Evolutionary conservation across 2,888 invertebrate genomes (phyloP), one percentile per base, ranked within the genome.

Genomic region (Hermaeophaga mercurialis): DNA sequence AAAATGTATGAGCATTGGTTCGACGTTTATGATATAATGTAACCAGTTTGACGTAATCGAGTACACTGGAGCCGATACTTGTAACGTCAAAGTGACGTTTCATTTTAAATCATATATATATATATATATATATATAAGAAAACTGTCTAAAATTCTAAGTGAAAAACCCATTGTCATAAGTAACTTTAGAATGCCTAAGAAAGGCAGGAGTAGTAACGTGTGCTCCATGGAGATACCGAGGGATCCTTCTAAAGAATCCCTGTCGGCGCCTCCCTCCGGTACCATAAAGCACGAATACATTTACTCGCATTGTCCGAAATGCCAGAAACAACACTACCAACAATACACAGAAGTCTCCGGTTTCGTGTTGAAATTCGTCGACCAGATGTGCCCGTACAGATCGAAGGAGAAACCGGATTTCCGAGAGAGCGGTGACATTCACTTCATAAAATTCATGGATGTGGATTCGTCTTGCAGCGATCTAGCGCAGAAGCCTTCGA

Each of bases 281-380:
- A 24, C 47, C 6, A 54, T 64, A 7, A 47, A 55, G 4, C 63
- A 65, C 11, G 62, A 64, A 18, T 65, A 58, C 34, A 43, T 56
- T 12, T 63, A 64, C 33, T 36, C 49, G 14, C 62, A 59, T 2
- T 60, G 60, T 46, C 58, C 57, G 15, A 44, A 24, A 36, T 66
- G 66, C 34, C 63, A 64, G 2, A 62, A 59, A 19, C 47, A 60
- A 6, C 64, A 65, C 41, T 64, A 60, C 33, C 62, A 61, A 44
- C 56, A 59, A n/a, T 54, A 61, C 3, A 56, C 66, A 1, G 43
- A 39, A 3, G 49, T 59, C 3, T 28, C 45, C 8, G 59, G 56
- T 12, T 46, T 28, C n/a, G 28, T 28, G 3, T n/a, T 28, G 9
- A 28, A 28, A n/a, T 28, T 28, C 28, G 9, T 28, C n/a, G 28